phyloP scores from a whole-genome alignment of 2,797 vertebrate species.

The Periophthalmus magnuspinnatus region DNA sequence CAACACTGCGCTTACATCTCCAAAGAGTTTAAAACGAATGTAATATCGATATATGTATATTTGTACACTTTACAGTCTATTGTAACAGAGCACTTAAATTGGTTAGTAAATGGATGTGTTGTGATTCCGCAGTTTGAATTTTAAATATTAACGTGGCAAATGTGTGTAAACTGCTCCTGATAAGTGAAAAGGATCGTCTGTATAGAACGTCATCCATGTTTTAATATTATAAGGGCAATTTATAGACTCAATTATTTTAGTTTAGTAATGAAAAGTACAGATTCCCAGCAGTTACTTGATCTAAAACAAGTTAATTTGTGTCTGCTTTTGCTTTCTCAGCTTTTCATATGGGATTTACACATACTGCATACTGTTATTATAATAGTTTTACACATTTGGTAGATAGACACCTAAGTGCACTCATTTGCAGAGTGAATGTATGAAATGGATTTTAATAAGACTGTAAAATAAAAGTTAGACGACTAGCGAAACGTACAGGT shows the following conservation, averaged over 20 bases:
- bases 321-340: background rate
- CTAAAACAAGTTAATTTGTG: background rate
- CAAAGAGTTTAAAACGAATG: background rate
- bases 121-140: background rate
- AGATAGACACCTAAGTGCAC: constrained; percentile 26
- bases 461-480: background rate
- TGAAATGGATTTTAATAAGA: constrained; percentile 36
- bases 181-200: background rate
- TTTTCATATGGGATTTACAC: background rate
- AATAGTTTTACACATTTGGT: constrained; percentile 10
- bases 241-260: background rate
- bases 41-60: constrained; percentile 10
- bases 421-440: constrained; percentile 27
- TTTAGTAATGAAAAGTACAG: background rate
- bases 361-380: constrained; percentile 15
- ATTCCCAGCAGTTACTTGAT: background rate
- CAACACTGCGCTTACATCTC: constrained; percentile 19
- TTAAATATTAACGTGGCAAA: background rate
- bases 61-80: background rate
- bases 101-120: background rate
- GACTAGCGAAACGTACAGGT: background rate
- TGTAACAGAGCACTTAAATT: constrained; percentile 3
- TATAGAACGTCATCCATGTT: background rate
- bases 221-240: no score
- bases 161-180: background rate